Evolutionary conservation across 2,113 vertebrate genomes (phyloP), one percentile per base, ranked within the genome.

Genomic region (Mormyrus iriodes): DNA sequence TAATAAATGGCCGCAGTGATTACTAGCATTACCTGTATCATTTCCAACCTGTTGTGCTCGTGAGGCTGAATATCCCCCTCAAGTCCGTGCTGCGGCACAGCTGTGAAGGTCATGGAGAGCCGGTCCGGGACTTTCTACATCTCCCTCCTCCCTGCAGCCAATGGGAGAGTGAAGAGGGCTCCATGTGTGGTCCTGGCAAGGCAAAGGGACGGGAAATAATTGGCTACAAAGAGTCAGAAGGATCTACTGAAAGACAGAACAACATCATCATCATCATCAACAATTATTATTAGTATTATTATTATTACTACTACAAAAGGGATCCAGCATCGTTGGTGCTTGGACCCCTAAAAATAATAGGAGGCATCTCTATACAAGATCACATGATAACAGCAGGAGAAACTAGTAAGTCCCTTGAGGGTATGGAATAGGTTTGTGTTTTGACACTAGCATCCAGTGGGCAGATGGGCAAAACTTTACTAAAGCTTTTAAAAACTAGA

Each of bases 1-100:
- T 85, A 85, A 85, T 85, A 85, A 27, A 85, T 85, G 48, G 83
- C 83, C 27, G 15, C 48, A 27, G n/a, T 85, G 83, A 85, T 85
- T 85, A 85, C 83, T 49, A 27, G 44, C 44, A 49, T 51, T 27
- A 51, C 83, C 83, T 48, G 48, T 85, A 49, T 85, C 83, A 85
- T 27, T 10, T 49, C 48, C 46, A 85, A 85, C 83, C 83, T 85
- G 83, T 85, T 85, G 83, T 27, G 44, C 83, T 85, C 24, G 9
- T 49, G 24, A 31, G 83, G 44, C 48, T 85, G 83, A 51, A 48
- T 85, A 85, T 85, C 44, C 48, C 83, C 83, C 46, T 49, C 48
- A 85, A 85, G 48, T 46, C 42, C 24, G 1, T n/a, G 21, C 83
- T 27, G 42, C 10, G 42, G n/a, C 3, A 9, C 35, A 42, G 79